phyloP scores from a whole-genome alignment of 2,888 invertebrate genomes.

The Acronicta psi region DNA sequence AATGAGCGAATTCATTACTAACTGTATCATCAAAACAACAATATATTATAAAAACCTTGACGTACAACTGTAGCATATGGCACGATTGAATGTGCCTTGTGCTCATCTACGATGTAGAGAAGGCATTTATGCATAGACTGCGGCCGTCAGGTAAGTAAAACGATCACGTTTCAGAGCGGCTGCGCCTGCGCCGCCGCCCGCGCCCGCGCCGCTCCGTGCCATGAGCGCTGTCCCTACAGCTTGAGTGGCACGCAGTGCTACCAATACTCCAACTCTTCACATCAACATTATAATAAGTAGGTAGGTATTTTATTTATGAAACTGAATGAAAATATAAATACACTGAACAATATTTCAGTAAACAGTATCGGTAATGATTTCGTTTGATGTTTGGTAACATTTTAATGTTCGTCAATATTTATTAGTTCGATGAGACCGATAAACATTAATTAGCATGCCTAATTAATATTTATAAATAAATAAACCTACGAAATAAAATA shows the following conservation, averaged over 20 bases:
- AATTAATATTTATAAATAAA: too few relatives aligned
- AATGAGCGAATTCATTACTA: too few relatives aligned
- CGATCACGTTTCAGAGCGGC: slow-evolving; percentile 72
- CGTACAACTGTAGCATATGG: slow-evolving; percentile 32
- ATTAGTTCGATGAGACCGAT: too few relatives aligned
- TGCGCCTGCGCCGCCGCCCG: slow-evolving; percentile 53
- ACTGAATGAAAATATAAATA: too few relatives aligned
- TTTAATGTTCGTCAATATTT: background rate
- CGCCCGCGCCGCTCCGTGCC: slow-evolving; percentile 11
- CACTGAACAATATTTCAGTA: background rate
- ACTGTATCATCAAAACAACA: slow-evolving; percentile 18
- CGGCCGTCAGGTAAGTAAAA: slow-evolving; percentile 67
- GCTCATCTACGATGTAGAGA: slow-evolving; percentile 41
- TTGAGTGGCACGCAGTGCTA: slow-evolving; percentile 49
- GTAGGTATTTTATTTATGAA: too few relatives aligned
- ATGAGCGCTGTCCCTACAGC: slow-evolving; percentile 34
- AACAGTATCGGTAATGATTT: background rate
- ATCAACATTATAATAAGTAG: slow-evolving; percentile 1
- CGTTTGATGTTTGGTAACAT: background rate
- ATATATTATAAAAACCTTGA: slow-evolving; percentile 39
- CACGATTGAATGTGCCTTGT: slow-evolving; percentile 28
- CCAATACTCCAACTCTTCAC: slow-evolving; percentile 42
- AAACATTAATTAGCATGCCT: too few relatives aligned
- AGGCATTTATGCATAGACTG: slow-evolving; percentile 50
- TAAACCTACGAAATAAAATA: too few relatives aligned